Percentiles rank a stretch among this genome's conserved stretches.
phyloP scores from a whole-genome alignment of 2,113 vertebrate species.

The Puma concolor region DNA sequence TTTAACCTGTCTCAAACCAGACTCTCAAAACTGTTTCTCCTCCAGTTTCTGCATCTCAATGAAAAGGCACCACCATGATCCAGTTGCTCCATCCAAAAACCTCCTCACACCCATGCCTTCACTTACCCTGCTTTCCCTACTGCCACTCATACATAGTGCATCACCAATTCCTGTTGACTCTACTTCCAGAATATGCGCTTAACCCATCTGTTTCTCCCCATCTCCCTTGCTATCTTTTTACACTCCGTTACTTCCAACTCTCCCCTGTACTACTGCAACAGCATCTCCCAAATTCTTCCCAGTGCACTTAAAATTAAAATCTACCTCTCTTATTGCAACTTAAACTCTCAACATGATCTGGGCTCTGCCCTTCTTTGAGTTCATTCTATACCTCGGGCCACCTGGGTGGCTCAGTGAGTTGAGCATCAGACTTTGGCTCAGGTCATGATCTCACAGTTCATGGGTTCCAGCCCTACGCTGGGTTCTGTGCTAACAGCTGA shows the following conservation, averaged over 20 bases:
- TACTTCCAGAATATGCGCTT: background rate
- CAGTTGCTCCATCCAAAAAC: background rate
- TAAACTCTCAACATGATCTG: background rate
- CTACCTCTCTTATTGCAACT: background rate
- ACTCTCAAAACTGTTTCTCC: background rate
- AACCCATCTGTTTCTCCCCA: background rate
- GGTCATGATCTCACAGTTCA: too few relatives aligned
- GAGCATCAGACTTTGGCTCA: too few relatives aligned
- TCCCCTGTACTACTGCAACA: background rate
- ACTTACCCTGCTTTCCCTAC: background rate
- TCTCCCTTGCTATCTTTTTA: background rate
- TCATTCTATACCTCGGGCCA: background rate
- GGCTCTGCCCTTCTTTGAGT: background rate
- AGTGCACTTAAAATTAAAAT: background rate
- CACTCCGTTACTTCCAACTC: background rate
- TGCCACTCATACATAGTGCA: background rate
- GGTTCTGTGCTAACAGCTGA: too few relatives aligned
- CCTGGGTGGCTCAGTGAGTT: too few relatives aligned
- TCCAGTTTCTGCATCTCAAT: background rate
- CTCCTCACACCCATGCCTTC: background rate
- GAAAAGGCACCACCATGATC: background rate
- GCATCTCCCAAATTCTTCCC: background rate
- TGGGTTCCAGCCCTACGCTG: too few relatives aligned
- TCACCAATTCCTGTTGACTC: background rate
- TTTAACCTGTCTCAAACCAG: background rate